Evolutionary conservation across 2,797 vertebrate species (phyloP).

Genomic region (Urocyon cinereoargenteus): DNA sequence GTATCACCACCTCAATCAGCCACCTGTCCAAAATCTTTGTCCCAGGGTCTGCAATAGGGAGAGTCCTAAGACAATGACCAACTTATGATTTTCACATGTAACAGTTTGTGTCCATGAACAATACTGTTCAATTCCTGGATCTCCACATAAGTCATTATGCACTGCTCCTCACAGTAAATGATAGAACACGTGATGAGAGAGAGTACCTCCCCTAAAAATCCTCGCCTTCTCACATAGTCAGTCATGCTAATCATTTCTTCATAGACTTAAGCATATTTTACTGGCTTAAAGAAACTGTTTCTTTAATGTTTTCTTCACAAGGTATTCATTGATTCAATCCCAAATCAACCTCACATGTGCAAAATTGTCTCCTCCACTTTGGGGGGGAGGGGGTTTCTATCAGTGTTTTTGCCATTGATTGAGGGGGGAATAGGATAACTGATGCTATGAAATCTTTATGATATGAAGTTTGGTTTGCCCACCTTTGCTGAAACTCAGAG

Average conservation of each 20-base stretch:
- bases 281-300: not conserved
- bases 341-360: not conserved
- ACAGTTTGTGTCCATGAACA: not conserved
- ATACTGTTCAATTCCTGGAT: not conserved
- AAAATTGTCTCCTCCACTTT: not conserved
- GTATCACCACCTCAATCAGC: not conserved
- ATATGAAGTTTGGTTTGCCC: not conserved
- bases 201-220: not conserved
- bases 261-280: not conserved
- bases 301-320: not conserved
- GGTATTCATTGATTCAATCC: not conserved
- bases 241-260: not conserved
- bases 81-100: not conserved
- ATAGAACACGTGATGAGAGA: not conserved
- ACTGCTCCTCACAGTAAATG: not conserved
- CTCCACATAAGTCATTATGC: not conserved
- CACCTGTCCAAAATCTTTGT: not conserved
- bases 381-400: not conserved
- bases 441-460: not conserved
- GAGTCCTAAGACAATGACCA: not conserved
- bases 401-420: not conserved
- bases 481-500: not conserved
- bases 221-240: too few relatives aligned
- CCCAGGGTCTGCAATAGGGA: not conserved
- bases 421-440: not conserved